Conservation (phyloP, 2,888 invertebrate species). For the Digitonthophagus gazella region DNA sequence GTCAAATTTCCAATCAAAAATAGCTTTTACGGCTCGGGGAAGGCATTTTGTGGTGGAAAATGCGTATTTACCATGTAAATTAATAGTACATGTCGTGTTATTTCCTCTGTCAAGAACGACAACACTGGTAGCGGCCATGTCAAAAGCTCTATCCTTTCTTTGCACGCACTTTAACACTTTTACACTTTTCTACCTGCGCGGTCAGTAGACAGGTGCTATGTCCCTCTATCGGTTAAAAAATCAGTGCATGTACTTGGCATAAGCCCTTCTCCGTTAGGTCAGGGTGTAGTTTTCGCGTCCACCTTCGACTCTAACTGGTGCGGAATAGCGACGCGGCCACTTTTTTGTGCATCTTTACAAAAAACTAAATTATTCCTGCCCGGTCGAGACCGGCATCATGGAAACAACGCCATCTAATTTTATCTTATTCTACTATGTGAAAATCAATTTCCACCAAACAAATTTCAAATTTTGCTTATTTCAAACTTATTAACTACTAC, state of each 20-base stretch:
- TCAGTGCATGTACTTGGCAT: constrained; percentile 21
- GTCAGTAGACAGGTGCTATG: constrained; percentile 45
- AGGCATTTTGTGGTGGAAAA: background rate
- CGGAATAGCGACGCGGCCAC: constrained; percentile 46
- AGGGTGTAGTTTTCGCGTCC: constrained; percentile 11
- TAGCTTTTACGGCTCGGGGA: background rate
- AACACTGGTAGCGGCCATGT: constrained; percentile 83
- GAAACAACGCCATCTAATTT: constrained; percentile 21
- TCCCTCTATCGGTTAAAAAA: constrained; percentile 46
- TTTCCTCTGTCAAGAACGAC: constrained; percentile 93
- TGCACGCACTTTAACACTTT: constrained; percentile 43
- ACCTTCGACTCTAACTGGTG: constrained; percentile 18
- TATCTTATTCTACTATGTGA: too few relatives aligned
- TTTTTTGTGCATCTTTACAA: constrained; percentile 49
- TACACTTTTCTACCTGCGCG: constrained; percentile 47
- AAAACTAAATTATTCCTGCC: constrained; percentile 44
- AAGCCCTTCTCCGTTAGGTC: background rate
- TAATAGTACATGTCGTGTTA: constrained; percentile 95
- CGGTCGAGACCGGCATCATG: constrained; percentile 5
- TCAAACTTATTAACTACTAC: too few relatives aligned
- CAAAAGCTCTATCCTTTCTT: constrained; percentile 37
- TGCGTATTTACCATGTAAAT: constrained; percentile 82
- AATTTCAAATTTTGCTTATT: too few relatives aligned
- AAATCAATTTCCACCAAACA: too few relatives aligned
- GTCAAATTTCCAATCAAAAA: background rate